phyloP scores from a whole-genome alignment of 2,113 vertebrate species.

The Clupea harengus region DNA sequence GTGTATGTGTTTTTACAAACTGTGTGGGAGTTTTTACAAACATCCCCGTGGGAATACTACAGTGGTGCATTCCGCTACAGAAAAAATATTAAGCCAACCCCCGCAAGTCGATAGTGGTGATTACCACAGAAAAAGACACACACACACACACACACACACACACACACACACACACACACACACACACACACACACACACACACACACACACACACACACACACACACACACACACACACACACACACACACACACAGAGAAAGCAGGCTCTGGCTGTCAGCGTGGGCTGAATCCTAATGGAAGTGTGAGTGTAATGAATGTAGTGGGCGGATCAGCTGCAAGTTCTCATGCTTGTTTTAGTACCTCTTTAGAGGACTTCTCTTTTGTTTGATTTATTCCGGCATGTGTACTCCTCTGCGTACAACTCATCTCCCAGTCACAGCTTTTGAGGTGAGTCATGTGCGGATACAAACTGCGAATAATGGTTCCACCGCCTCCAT shows the following conservation, averaged over 20 bases:
- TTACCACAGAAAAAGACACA: background rate
- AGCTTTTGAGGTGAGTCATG: background rate
- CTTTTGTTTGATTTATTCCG: background rate
- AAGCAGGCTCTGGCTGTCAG: conserved; percentile 2
- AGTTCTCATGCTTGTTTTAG: background rate
- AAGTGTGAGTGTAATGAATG: background rate
- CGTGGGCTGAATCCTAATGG: background rate
- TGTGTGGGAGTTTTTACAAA: background rate
- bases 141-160: background rate
- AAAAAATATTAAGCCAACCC: background rate
- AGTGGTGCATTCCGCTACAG: background rate
- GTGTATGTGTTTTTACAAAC: background rate
- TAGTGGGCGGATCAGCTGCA: background rate
- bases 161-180: background rate
- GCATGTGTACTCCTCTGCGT: background rate
- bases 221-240: background rate
- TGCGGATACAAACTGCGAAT: background rate
- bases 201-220: background rate
- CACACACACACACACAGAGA: background rate
- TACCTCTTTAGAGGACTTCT: background rate
- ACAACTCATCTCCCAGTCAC: background rate
- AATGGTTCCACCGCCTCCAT: background rate
- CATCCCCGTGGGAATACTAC: background rate
- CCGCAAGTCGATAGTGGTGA: background rate
- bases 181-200: background rate